phyloP scores from a whole-genome alignment of 2,888 invertebrate genomes.

The Seira sanloemensis region DNA sequence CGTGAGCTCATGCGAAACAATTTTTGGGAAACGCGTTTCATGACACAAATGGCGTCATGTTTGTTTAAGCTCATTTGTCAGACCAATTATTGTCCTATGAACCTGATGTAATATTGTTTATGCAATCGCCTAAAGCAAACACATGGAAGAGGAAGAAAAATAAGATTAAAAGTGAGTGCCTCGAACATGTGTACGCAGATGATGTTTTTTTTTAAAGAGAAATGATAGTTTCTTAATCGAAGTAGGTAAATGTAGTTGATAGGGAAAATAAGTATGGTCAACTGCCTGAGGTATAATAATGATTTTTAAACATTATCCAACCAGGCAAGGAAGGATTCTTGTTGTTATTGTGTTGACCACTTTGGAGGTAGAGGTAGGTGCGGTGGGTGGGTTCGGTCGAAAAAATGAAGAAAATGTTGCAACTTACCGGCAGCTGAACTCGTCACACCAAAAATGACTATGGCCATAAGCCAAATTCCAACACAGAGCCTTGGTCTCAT shows the following conservation, averaged over 20 bases:
- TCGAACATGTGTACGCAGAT: not conserved
- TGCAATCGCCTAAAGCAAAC: not conserved
- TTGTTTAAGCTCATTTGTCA: conserved; percentile 57
- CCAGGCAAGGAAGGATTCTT: conserved; percentile 1
- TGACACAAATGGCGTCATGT: conserved; percentile 61
- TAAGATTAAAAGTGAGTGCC: too few relatives aligned
- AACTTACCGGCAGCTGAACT: conserved; percentile 72
- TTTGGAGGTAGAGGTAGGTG: not conserved
- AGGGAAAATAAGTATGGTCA: not conserved
- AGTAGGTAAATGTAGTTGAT: not conserved
- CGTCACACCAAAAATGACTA: conserved; percentile 72
- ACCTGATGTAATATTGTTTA: too few relatives aligned
- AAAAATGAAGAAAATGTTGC: conserved; percentile 48
- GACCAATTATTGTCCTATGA: conserved; percentile 41
- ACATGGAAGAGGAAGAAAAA: too few relatives aligned
- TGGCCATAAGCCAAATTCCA: conserved; percentile 73
- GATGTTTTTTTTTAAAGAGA: not conserved
- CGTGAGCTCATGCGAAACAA: conserved; percentile 3
- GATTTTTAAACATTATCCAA: not conserved
- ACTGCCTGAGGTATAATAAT: not conserved
- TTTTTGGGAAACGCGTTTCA: conserved; percentile 35
- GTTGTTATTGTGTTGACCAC: not conserved
- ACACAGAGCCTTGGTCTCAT: conserved; percentile 73
- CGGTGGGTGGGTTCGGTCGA: too few relatives aligned
- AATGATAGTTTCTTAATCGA: too few relatives aligned